phyloP scores from a whole-genome alignment of 1,140 invertebrate genomes.

The Camponotus vicinus region DNA sequence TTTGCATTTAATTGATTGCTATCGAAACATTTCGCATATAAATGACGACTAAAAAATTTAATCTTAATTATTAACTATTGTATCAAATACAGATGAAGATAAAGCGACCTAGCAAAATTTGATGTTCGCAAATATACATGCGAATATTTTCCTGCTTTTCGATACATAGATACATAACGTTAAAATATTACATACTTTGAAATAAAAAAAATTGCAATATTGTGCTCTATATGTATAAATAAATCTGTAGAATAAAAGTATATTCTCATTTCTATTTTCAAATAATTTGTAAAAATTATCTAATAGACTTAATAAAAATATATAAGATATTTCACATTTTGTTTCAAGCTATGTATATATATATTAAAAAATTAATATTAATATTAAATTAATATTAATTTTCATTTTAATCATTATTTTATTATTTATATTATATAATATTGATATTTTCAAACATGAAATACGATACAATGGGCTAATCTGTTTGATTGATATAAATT shows the following conservation, averaged over 20 bases:
- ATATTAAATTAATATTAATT: too few species aligned
- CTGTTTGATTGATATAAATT: too few species aligned
- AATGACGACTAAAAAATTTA: background rate
- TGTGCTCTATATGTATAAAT: background rate
- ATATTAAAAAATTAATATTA: too few species aligned
- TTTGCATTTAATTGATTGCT: background rate
- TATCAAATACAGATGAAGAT: background rate
- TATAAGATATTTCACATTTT: too few species aligned
- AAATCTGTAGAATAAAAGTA: background rate
- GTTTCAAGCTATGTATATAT: too few species aligned
- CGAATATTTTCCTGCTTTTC: background rate
- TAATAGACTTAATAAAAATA: too few species aligned
- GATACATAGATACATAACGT: background rate
- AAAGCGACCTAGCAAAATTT: background rate
- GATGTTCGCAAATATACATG: too few species aligned
- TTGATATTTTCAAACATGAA: too few species aligned
- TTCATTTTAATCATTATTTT: too few species aligned
- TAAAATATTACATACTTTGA: background rate
- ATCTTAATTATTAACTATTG: constrained; percentile 2
- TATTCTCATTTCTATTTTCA: background rate
- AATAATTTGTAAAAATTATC: too few species aligned
- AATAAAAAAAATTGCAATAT: background rate
- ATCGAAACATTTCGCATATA: background rate
- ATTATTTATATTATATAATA: too few species aligned
- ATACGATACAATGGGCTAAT: too few species aligned